Percentiles rank a stretch among this genome's conserved stretches.
phyloP scores from a whole-genome alignment of 2,113 vertebrate species.

The Gnathonemus longibarbis region DNA sequence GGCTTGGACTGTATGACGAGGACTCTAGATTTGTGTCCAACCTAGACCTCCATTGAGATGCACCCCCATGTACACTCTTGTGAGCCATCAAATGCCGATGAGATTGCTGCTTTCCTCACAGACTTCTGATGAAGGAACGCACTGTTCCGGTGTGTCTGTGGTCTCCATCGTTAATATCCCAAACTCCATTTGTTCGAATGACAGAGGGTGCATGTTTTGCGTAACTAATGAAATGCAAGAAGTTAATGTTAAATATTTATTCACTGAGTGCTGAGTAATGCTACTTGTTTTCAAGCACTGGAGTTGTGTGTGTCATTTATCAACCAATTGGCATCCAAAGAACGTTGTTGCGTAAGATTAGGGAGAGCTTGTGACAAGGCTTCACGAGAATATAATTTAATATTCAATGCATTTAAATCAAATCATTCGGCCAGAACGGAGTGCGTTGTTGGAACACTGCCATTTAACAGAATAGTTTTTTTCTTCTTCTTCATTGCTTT shows the following conservation, averaged over 20 bases:
- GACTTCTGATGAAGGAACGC: neutral
- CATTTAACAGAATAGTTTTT: slow-evolving; percentile 10
- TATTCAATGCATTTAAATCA: slow-evolving; percentile 51
- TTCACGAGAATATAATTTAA: slow-evolving; percentile 37
- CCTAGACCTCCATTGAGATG: neutral
- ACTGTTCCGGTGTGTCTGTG: neutral
- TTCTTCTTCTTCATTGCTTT: slow-evolving; percentile 15
- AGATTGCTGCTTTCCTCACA: neutral
- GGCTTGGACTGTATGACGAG: neutral
- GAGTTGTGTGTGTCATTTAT: slow-evolving; percentile 43
- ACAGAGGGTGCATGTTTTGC: neutral
- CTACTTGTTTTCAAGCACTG: slow-evolving; percentile 12
- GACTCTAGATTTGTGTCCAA: neutral
- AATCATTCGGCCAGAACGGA: slow-evolving; percentile 29
- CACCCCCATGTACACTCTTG: neutral
- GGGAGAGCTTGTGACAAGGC: slow-evolving; percentile 45
- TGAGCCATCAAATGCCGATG: neutral
- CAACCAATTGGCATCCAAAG: slow-evolving; percentile 39
- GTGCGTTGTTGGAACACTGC: slow-evolving; percentile 21
- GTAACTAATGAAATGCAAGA: neutral
- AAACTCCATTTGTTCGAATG: neutral
- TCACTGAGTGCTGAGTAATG: slow-evolving; percentile 27
- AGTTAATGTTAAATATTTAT: slow-evolving; percentile 8
- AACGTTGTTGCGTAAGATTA: slow-evolving; percentile 39
- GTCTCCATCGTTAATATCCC: neutral